Evolutionary conservation across 1,140 invertebrate genomes (phyloP), one percentile per base, ranked within the genome.

Genomic region (Eriosoma lanigerum): DNA sequence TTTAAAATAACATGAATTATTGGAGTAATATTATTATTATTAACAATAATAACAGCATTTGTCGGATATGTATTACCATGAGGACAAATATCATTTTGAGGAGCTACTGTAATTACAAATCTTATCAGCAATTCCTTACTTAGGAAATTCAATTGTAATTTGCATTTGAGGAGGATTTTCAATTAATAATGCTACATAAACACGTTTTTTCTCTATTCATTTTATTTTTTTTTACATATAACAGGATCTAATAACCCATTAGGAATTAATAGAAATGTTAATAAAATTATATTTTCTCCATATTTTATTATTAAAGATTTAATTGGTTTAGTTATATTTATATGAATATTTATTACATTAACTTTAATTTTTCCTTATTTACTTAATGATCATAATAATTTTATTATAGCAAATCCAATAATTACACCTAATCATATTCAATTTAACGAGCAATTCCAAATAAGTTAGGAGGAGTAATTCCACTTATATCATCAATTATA

Each of bases 1-100:
- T 64, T 38, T n/a, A 64, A 64, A 64, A n/a, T 38, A 38, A 64
- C 32, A n/a, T 64, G 60, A 64, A 64, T 64, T 4, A 38, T 64
- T n/a, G 32, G 29, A 38, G 32, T 64, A 62, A 29, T 64, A 3
- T 3, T 64, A n/a, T 0, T 38, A 19, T 2, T 38, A 12, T 38
- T 64, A 38, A n/a, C 19, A 9, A 64, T 64, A 64, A 38, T n/a
- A 64, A 64, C 29, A 19, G 60, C 60, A 0, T 38, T 64, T 3
- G 15, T 62, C 17, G 58, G 58, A 19, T 62, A 62, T 19, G 26
- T 62, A 0, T 1, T 62, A 19, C 58, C 58, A 8, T 32, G 5
- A 32, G 26, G 26, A 32, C 58, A 62, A 62, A 62, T 62, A 62
- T 62, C 13, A 62, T 62, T 32, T 32, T 62, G 26, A 62, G 58